phyloP scores from a whole-genome alignment of 2,888 invertebrate species.

The Diarsia brunnea region DNA sequence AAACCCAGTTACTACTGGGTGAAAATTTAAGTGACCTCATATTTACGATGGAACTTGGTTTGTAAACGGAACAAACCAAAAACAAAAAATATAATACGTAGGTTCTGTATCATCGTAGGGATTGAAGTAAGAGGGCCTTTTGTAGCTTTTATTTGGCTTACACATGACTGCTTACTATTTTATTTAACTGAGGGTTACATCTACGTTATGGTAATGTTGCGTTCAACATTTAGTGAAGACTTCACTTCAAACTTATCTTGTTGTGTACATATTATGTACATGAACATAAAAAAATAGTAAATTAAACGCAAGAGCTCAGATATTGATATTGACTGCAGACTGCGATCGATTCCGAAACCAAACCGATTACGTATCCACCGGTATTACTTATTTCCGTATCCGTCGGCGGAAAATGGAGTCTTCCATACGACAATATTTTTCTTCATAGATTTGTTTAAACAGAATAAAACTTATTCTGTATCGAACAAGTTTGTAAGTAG shows the following conservation, averaged over 20 bases:
- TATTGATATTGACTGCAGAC: neutral
- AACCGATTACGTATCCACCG: neutral
- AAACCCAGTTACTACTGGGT: no score
- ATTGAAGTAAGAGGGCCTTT: neutral
- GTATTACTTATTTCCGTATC: no score
- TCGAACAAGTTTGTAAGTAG: neutral
- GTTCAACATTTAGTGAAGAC: constrained; percentile 1
- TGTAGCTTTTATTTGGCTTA: neutral
- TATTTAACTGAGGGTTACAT: neutral
- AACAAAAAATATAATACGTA: neutral
- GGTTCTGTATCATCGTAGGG: neutral
- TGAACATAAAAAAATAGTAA: neutral
- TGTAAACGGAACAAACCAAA: no score
- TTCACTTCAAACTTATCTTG: constrained; percentile 12
- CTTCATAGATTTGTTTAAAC: neutral
- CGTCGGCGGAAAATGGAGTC: neutral
- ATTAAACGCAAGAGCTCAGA: neutral
- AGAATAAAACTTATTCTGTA: neutral
- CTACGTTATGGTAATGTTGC: constrained; percentile 9
- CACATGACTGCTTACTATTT: constrained; percentile 6
- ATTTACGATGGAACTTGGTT: no score
- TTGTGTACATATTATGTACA: neutral
- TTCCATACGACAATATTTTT: neutral
- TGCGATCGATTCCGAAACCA: neutral
- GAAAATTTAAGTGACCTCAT: no score